Evolutionary conservation across 2,888 invertebrate genomes (phyloP), one percentile per base, ranked within the genome.

Genomic region (Caenorhabditis macrosperma): DNA sequence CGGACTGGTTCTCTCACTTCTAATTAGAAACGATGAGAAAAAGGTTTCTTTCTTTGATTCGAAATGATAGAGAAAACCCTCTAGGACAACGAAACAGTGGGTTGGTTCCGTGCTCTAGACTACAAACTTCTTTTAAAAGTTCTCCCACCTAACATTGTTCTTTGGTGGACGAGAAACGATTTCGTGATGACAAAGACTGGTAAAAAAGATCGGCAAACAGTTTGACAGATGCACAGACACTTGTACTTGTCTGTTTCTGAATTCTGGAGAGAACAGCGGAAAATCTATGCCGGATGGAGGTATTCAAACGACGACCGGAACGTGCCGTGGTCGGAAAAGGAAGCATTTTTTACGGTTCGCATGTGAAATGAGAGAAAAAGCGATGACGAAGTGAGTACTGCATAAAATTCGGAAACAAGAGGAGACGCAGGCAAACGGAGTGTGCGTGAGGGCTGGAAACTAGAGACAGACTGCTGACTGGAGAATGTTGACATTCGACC

Each of bases 401-500:
- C 55, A 46, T 50, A 20, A 68, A 76, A 63, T 48, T 57, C 50
- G 54, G 35, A 52, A 52, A 15, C 50, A 28, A 52, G 7, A 26
- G 38, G 61, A 71, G 63, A 72, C 72, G 72, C 72, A 72, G 69
- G 26, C 5, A 22, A 44, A 26, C 20, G 63, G 22, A 55, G 46
- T 30, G 28, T 22, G 41, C 12, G 50, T 26, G 48, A 12, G 71
- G 59, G 38, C 33, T 20, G 71, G 46, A 52, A 76, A 66, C 61
- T 68, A 76, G 68, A 68, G 76, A 74, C 64, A 50, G 50, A 64
- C 74, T 30, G 48, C 38, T 64, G 74, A 74, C 74, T 74, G 74
- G 74, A 74, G 76, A 63, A 72, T 72, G 60, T 67, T 61, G 67
- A 74, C 74, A 74, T 74, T 74, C 74, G 64, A 64, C 74, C 64